Evolutionary conservation across 2,113 vertebrate genomes (phyloP), one percentile per base, ranked within the genome.

Genomic region (Colossoma macropomum): DNA sequence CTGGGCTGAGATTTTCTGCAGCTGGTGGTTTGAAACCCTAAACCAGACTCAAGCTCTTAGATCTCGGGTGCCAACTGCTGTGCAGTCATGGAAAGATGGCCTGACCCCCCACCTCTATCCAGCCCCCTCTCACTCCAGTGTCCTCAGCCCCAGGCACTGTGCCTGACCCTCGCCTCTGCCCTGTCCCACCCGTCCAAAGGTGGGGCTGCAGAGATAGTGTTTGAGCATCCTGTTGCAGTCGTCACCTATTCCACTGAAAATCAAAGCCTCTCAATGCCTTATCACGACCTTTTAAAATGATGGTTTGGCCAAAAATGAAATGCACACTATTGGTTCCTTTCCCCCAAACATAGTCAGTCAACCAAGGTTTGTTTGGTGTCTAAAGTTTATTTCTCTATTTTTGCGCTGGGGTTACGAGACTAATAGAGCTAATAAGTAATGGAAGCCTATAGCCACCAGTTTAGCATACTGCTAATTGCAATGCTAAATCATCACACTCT

Each of bases 1-100:
- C 63, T 19, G 41, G 65, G 65, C 23, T 28, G 21, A 85, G 69
- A 59, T 80, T 66, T 85, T 73, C 65, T 74, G 32, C 84, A 88
- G 81, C 63, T 88, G 84, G 73, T 80, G 77, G 71, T 63, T 50
- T 82, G 75, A 79, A 75, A 80, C 41, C 30, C 62, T 84, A 86
- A 79, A 85, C 59, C 59, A 75, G 69, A 4, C n/a, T 59, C 50
- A 78, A 50, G 77, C 48, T 75, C 50, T 75, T 79, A 62, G 71
- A 76, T 84, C 72, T 78, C 78, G 62, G 28, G 32, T 75, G 84
- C 52, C 71, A 81, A 81, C 77, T 80, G 71, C 41, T 74, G 69
- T 77, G 81, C 65, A 65, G 34, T 82, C 69, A 34, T 86, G 70
- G 74, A 80, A 81, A 80, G 52, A 83, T 17, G 60, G 54, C 80